Conservation (phyloP, 2,888 invertebrate genomes). For the Priocnemis perturbator region DNA sequence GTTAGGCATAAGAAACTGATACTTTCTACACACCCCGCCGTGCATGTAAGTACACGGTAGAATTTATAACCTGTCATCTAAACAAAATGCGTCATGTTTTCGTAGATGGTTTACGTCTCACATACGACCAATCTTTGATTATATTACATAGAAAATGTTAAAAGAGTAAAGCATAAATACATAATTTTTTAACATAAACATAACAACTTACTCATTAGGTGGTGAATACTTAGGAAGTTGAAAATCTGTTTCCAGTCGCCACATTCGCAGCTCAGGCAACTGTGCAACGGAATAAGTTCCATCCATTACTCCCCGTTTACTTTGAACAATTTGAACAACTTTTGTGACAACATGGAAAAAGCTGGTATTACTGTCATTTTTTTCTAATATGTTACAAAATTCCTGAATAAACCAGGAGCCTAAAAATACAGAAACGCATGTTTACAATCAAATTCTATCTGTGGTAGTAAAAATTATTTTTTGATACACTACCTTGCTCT, state of each 20-base stretch:
- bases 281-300: constrained; percentile 34
- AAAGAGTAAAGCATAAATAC: too few relatives aligned
- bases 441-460: neutral
- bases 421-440: constrained; percentile 24
- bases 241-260: constrained; percentile 42
- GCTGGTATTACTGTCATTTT: constrained; percentile 17
- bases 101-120: too few relatives aligned
- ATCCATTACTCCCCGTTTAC: constrained; percentile 41
- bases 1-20: too few relatives aligned
- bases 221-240: constrained; percentile 30
- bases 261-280: constrained; percentile 39
- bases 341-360: constrained; percentile 28
- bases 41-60: too few relatives aligned
- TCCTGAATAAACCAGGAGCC: constrained; percentile 65
- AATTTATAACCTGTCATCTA: too few relatives aligned
- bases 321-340: constrained; percentile 39
- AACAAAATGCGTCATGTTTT: too few relatives aligned
- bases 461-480: neutral
- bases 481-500: constrained; percentile 40
- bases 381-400: constrained; percentile 53
- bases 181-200: neutral
- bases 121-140: too few relatives aligned
- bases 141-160: neutral
- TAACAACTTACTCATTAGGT: neutral
- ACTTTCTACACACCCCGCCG: too few relatives aligned